Percentiles rank a stretch among this genome's conserved stretches.
Conservation (phyloP, 2,113 vertebrate species). For the Rana temporaria region DNA sequence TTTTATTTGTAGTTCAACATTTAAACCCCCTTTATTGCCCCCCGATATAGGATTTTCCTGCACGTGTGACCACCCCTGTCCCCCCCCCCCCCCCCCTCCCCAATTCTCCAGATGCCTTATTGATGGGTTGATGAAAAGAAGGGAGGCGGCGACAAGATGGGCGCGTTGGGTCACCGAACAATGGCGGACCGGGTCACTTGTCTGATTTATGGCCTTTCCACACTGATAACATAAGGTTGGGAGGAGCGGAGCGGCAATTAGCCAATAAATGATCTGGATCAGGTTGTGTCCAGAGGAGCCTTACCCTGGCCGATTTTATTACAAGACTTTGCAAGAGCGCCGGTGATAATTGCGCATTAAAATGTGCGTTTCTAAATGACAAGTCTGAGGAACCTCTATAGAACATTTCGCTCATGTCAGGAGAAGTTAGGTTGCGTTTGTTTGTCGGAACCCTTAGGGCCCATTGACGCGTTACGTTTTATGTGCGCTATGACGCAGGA, state of each 20-base stretch:
- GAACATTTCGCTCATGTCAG: no score
- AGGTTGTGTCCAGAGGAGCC: background rate
- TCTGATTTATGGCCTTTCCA: slow-evolving; percentile 37
- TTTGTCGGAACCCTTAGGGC: no score
- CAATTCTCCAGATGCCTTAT: slow-evolving; percentile 29
- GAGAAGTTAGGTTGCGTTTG: no score
- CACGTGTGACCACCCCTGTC: slow-evolving; percentile 33
- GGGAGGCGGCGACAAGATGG: background rate
- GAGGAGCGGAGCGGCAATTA: background rate
- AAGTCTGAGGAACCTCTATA: no score
- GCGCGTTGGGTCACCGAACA: slow-evolving; percentile 12
- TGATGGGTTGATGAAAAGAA: slow-evolving; percentile 6
- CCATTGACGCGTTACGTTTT: no score
- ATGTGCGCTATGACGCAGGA: no score
- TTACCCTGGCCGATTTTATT: background rate
- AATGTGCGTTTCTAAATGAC: no score
- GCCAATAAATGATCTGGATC: background rate
- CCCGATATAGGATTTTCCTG: background rate
- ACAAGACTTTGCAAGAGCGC: no score
- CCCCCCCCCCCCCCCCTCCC: background rate
- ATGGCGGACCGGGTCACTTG: slow-evolving; percentile 28
- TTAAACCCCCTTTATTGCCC: background rate
- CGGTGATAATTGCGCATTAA: no score
- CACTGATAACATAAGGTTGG: slow-evolving; percentile 17
- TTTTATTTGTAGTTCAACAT: background rate